phyloP scores from a whole-genome alignment of 2,888 invertebrate genomes.

The Tromatobia lineatoria region DNA sequence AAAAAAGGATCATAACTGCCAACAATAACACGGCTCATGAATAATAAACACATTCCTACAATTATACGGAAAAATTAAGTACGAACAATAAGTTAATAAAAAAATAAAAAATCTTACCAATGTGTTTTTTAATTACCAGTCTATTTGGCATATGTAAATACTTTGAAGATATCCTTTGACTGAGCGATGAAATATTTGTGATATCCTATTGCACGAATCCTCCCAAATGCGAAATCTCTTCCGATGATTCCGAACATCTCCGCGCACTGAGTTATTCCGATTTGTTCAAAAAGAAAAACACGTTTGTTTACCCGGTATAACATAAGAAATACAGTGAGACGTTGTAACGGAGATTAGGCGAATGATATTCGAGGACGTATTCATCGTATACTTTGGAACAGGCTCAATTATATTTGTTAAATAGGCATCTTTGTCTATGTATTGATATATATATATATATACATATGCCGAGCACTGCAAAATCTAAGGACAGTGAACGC shows the following conservation, averaged over 20 bases:
- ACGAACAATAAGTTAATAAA: not conserved
- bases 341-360: slow-evolving; percentile 10
- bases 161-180: slow-evolving; percentile 30
- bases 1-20: no score
- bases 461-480: slow-evolving; percentile 34
- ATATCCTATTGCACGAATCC: slow-evolving; percentile 48
- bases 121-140: not conserved
- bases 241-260: slow-evolving; percentile 59
- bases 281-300: slow-evolving; percentile 17
- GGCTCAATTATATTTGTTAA: slow-evolving; percentile 11
- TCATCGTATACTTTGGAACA: slow-evolving; percentile 17
- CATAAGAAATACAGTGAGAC: slow-evolving; percentile 2
- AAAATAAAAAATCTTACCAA: not conserved
- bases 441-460: slow-evolving; percentile 29
- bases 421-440: slow-evolving; percentile 25
- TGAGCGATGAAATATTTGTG: slow-evolving; percentile 16
- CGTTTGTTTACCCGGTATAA: slow-evolving; percentile 28
- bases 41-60: not conserved
- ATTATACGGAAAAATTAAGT: not conserved
- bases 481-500: slow-evolving; percentile 50
- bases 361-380: not conserved
- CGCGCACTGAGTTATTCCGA: slow-evolving; percentile 13
- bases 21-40: not conserved
- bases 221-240: slow-evolving; percentile 46
- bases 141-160: slow-evolving; percentile 43